A percentile compares a stretch with the other conserved stretches of the same genome.
phyloP scores from a whole-genome alignment of 2,888 invertebrate genomes.

The Drosophila setosimentum region DNA sequence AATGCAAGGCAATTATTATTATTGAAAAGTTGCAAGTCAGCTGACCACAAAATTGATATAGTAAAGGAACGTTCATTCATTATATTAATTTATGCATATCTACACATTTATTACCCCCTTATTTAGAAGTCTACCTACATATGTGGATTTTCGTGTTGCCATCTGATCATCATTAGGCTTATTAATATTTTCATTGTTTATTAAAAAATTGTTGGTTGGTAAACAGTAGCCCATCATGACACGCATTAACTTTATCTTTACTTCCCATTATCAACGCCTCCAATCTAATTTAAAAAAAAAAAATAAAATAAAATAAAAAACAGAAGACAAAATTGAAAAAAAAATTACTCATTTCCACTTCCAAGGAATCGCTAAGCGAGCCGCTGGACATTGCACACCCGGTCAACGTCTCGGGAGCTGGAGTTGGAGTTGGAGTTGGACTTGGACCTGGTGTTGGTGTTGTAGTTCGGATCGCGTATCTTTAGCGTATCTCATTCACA shows the following conservation, averaged over 20 bases:
- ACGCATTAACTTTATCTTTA: conserved; percentile 60
- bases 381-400: conserved; percentile 63
- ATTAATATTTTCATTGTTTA: conserved; percentile 57
- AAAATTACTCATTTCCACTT: conserved; percentile 82
- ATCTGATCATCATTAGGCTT: conserved; percentile 53
- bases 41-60: conserved; percentile 12
- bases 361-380: conserved; percentile 74
- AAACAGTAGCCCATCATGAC: conserved; percentile 62
- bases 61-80: conserved; percentile 29
- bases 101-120: conserved; percentile 9
- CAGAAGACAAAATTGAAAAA: conserved; percentile 68
- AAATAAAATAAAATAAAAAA: conserved; percentile 11
- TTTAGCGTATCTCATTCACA: conserved; percentile 78
- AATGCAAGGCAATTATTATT: neutral
- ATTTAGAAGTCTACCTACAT: neutral
- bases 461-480: conserved; percentile 56
- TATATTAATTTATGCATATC: conserved; percentile 19
- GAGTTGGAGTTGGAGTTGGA: conserved; percentile 5
- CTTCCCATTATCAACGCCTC: conserved; percentile 66
- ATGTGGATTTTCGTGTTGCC: conserved; percentile 23
- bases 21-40: conserved; percentile 29
- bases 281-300: conserved; percentile 70
- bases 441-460: conserved; percentile 4
- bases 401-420: conserved; percentile 31
- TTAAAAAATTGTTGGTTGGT: conserved; percentile 29